Conservation (phyloP, 1,140 invertebrate species). For the Papilio xuthus region DNA sequence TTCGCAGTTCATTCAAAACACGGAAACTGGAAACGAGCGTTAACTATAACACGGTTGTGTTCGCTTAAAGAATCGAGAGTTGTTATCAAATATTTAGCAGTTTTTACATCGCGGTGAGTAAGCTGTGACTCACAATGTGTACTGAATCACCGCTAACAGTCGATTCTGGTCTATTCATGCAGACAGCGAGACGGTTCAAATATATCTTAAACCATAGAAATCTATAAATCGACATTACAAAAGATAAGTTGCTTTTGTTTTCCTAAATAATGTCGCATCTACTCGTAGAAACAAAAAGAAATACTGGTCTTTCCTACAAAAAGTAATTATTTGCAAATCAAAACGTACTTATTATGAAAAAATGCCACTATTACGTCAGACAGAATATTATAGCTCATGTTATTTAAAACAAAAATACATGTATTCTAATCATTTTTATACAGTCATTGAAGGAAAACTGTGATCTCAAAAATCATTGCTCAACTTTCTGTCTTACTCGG, state of each 20-base stretch:
- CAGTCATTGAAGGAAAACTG: conserved; percentile 7
- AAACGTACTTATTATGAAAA: background rate
- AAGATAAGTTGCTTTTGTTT: background rate
- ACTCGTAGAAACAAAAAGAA: background rate
- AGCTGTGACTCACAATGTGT: conserved; percentile 35
- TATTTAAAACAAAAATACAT: background rate
- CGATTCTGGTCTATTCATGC: conserved; percentile 33
- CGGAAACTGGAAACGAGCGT: conserved; percentile 16
- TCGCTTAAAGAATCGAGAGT: conserved; percentile 23
- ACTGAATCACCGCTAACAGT: conserved; percentile 28
- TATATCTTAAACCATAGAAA: conserved; percentile 1
- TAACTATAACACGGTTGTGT: conserved; percentile 22
- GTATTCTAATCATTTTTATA: background rate
- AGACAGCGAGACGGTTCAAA: conserved; percentile 18
- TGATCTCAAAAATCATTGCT: background rate
- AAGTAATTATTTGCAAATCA: too few relatives aligned
- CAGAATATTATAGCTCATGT: too few relatives aligned
- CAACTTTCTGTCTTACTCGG: background rate
- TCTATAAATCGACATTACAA: background rate
- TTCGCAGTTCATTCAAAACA: background rate
- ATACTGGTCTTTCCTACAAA: too few relatives aligned
- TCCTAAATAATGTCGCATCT: background rate
- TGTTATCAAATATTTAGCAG: conserved; percentile 53
- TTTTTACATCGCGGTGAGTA: conserved; percentile 52
- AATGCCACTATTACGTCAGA: too few relatives aligned